These are phyloP conservation scores for Dasyurus viverrinus DNA, from an alignment of 2,113 vertebrate species.

Conservation along the genomic window DNA sequence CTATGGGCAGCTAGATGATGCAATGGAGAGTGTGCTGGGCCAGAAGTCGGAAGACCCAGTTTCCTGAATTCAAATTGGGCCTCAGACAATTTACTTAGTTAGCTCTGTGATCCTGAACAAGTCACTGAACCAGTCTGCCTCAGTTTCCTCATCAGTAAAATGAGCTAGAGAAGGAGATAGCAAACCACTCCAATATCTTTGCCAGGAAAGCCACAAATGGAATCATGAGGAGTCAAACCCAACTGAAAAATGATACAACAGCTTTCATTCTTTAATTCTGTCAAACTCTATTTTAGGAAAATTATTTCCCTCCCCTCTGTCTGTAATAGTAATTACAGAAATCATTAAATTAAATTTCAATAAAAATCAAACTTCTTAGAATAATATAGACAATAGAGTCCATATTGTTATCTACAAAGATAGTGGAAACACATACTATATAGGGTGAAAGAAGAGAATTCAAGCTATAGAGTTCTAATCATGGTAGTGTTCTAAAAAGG, in stretches of 20 bases:
- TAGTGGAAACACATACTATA: conserved; percentile 42
- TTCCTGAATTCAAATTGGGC: background rate
- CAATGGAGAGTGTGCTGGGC: background rate
- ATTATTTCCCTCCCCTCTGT: background rate
- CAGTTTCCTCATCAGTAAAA: background rate
- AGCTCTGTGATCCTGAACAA: background rate
- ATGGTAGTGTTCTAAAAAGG: background rate
- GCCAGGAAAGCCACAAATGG: background rate
- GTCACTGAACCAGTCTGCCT: background rate
- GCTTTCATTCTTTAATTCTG: background rate
- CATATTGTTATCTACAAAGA: conserved; percentile 12
- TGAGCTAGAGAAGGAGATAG: background rate
- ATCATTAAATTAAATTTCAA: background rate
- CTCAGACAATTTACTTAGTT: background rate
- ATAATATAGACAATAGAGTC: conserved; percentile 36
- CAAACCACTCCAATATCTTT: background rate
- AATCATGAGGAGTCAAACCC: background rate
- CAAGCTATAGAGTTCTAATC: background rate
- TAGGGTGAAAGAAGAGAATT: background rate
- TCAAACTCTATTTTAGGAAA: conserved; percentile 18
- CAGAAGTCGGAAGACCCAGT: background rate
- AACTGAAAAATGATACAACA: background rate
- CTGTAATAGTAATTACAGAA: conserved; percentile 11
- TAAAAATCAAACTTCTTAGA: conserved; percentile 15
- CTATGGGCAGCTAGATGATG: background rate